Evolutionary conservation across 2,797 vertebrate species (phyloP).

Genomic region (Chrosomus eos): DNA sequence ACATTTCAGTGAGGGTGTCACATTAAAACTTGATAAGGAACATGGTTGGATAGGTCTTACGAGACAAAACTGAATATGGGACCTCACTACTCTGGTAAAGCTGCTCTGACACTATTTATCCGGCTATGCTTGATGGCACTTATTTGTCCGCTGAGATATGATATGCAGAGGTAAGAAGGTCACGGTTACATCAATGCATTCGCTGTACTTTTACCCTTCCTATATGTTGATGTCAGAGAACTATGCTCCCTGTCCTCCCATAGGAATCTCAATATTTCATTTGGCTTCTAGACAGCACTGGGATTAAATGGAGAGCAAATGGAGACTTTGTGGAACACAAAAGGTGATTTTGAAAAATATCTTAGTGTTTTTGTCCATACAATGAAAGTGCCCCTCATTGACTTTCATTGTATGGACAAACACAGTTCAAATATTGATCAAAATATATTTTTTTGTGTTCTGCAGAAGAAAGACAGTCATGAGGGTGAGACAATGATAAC

Average conservation of each 20-base stretch:
- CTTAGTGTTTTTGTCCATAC: background rate
- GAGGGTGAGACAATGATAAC: background rate
- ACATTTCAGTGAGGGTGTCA: slow-evolving; percentile 48
- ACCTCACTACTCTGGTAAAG: slow-evolving; percentile 27
- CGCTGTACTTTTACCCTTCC: slow-evolving; percentile 34
- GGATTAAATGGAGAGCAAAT: slow-evolving; percentile 19
- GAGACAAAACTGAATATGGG: slow-evolving; percentile 40
- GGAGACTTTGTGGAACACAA: background rate
- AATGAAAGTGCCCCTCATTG: background rate
- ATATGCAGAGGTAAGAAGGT: slow-evolving; percentile 48
- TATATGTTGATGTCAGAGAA: slow-evolving; percentile 29
- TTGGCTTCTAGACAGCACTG: background rate
- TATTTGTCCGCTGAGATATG: slow-evolving; percentile 47
- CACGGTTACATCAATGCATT: slow-evolving; percentile 39
- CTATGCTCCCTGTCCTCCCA: slow-evolving; percentile 7
- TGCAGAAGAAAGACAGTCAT: background rate
- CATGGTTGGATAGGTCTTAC: slow-evolving; percentile 43
- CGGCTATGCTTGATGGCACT: slow-evolving; percentile 29
- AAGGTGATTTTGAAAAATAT: slow-evolving; percentile 6
- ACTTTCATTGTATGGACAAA: background rate
- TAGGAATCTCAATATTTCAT: slow-evolving; percentile 38
- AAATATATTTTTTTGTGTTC: background rate
- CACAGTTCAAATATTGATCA: background rate
- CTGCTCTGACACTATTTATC: slow-evolving; percentile 50
- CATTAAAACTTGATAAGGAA: slow-evolving; percentile 50